phyloP scores from a whole-genome alignment of 1,140 invertebrate species.

The Bombus cullumanus region DNA sequence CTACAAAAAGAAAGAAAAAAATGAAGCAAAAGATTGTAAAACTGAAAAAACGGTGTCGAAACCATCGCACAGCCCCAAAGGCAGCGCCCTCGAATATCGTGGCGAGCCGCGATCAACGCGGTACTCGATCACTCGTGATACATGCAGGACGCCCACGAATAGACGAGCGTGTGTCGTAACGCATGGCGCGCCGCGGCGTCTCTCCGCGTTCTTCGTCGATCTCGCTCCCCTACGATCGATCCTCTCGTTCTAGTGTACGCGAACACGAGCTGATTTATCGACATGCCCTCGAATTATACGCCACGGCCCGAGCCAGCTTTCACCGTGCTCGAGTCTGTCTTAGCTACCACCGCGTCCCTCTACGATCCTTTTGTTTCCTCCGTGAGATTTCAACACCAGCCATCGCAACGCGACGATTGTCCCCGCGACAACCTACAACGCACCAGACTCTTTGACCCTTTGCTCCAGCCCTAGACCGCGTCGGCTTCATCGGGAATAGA shows the following conservation, averaged over 20 bases:
- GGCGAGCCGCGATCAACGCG: conserved; percentile 2
- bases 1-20: too few relatives aligned
- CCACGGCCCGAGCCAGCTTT: conserved; percentile 55
- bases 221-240: conserved; percentile 9
- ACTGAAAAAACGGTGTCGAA: not conserved
- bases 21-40: too few relatives aligned
- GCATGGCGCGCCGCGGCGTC: not conserved
- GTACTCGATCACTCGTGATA: conserved; percentile 23
- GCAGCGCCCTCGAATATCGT: not conserved
- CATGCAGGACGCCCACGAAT: conserved; percentile 44
- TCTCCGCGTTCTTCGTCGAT: conserved; percentile 7
- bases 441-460: not conserved
- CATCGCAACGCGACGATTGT: conserved; percentile 14
- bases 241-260: conserved; percentile 1
- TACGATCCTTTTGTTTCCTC: conserved; percentile 34
- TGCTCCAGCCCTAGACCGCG: not conserved
- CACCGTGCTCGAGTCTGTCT: conserved; percentile 38
- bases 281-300: conserved; percentile 67
- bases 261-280: conserved; percentile 61
- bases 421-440: conserved; percentile 2
- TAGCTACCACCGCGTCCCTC: conserved; percentile 30
- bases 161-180: conserved; percentile 51
- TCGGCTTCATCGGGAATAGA: not conserved
- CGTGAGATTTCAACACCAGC: conserved; percentile 51
- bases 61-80: not conserved